These are phyloP conservation scores for Eristalis tenax DNA, from an alignment of 2,888 invertebrate species.

Conservation along the genomic window DNA sequence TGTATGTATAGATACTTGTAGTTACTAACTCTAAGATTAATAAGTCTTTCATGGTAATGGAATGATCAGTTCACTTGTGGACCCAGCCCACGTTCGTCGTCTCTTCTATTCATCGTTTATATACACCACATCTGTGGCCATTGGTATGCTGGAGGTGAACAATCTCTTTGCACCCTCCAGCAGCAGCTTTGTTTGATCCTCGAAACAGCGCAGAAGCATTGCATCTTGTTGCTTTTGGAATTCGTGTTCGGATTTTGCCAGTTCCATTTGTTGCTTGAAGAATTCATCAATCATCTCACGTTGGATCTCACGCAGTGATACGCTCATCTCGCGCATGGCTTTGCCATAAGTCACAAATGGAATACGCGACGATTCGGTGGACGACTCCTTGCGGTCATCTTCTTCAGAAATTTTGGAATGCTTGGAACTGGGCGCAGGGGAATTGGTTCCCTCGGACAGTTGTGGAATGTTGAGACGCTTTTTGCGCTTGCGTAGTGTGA, in stretches of 20 bases:
- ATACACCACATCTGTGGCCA: constrained; percentile 58
- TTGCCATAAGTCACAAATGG: constrained; percentile 74
- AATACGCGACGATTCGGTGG: constrained; percentile 41
- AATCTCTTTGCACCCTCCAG: constrained; percentile 73
- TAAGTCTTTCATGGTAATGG: constrained; percentile 66
- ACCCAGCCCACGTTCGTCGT: constrained; percentile 16
- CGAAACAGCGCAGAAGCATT: constrained; percentile 77
- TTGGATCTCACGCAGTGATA: constrained; percentile 76
- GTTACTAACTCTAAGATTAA: constrained; percentile 54
- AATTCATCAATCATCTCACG: constrained; percentile 78
- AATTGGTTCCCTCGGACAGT: constrained; percentile 47
- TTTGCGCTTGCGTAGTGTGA: constrained; percentile 64
- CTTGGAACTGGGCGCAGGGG: constrained; percentile 54
- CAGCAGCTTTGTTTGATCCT: constrained; percentile 77
- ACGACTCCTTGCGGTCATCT: constrained; percentile 38
- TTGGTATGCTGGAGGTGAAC: constrained; percentile 44
- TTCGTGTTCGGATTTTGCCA: constrained; percentile 78
- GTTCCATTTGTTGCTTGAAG: constrained; percentile 78
- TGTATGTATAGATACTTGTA: constrained; percentile 16
- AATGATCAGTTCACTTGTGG: constrained; percentile 63
- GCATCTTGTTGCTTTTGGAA: constrained; percentile 79
- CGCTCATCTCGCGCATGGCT: constrained; percentile 77
- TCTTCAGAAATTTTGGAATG: constrained; percentile 36
- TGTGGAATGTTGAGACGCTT: constrained; percentile 63
- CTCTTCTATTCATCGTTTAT: constrained; percentile 64